Evolutionary conservation across 2,888 invertebrate genomes (phyloP).

Genomic region (Archips crataeganus): DNA sequence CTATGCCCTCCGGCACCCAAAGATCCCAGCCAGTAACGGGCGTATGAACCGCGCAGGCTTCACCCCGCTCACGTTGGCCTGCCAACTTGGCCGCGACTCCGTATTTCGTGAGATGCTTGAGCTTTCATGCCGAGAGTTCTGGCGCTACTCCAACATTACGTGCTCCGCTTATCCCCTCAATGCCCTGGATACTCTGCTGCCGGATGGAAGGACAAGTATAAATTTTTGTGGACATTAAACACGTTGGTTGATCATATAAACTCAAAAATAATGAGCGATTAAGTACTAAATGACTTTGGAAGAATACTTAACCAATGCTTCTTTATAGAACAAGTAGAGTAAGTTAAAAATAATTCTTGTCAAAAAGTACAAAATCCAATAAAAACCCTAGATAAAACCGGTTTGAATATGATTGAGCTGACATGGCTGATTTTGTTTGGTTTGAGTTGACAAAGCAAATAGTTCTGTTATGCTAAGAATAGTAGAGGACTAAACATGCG

Average conservation of each 20-base stretch:
- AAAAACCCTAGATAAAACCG: no score
- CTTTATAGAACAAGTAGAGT: no score
- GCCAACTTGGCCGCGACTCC: slow-evolving; percentile 97
- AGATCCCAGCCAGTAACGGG: slow-evolving; percentile 96
- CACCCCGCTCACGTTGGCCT: slow-evolving; percentile 98
- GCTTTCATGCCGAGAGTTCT: slow-evolving; percentile 97
- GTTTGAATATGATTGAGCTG: no score
- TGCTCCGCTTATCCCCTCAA: slow-evolving; percentile 99
- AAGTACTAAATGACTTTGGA: not conserved
- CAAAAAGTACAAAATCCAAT: no score
- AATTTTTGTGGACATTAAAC: slow-evolving; percentile 11
- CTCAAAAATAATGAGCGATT: no score
- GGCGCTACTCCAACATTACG: slow-evolving; percentile 99
- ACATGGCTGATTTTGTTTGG: no score
- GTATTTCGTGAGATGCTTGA: slow-evolving; percentile 99
- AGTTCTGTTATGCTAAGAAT: not conserved
- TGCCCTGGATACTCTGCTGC: slow-evolving; percentile 97
- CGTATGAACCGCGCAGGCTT: slow-evolving; percentile 95
- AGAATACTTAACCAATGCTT: not conserved
- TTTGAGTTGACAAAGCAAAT: no score
- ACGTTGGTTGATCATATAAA: no score
- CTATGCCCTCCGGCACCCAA: slow-evolving; percentile 97
- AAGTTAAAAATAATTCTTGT: no score
- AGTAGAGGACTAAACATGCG: not conserved
- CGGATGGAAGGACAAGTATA: slow-evolving; percentile 98